Conservation (phyloP, 2,888 invertebrate genomes). For the Hyppa rectilinea region DNA sequence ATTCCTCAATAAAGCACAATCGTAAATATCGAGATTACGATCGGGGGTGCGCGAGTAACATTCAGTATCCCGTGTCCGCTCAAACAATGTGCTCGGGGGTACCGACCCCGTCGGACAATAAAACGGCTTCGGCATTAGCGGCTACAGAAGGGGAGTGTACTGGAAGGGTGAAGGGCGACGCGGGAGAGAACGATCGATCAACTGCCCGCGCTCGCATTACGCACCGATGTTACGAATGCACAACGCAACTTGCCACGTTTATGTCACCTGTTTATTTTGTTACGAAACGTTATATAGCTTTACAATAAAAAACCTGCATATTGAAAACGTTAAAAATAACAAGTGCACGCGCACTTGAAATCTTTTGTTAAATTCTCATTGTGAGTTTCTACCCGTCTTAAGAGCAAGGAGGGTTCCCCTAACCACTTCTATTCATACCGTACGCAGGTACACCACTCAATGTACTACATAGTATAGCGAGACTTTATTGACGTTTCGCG, state of each 20-base stretch:
- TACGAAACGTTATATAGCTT: slow-evolving; percentile 4
- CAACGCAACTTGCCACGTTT: slow-evolving; percentile 18
- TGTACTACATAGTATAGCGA: slow-evolving; percentile 24
- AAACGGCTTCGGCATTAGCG: slow-evolving; percentile 50
- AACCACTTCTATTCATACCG: slow-evolving; percentile 35
- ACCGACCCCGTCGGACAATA: slow-evolving; percentile 46
- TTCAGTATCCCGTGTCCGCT: slow-evolving; percentile 47
- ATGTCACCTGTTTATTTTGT: slow-evolving; percentile 36
- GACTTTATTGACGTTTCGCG: slow-evolving; percentile 48
- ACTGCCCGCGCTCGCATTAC: slow-evolving; percentile 38
- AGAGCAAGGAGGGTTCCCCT: slow-evolving; percentile 49
- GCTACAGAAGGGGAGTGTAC: slow-evolving; percentile 50
- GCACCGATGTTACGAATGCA: slow-evolving; percentile 17
- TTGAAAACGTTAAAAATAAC: slow-evolving; percentile 35
- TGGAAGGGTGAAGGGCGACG: slow-evolving; percentile 53
- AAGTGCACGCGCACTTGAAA: slow-evolving; percentile 20
- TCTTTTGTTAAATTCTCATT: slow-evolving; percentile 39
- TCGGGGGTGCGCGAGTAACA: slow-evolving; percentile 5
- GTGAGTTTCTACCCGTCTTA: slow-evolving; percentile 1
- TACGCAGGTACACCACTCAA: slow-evolving; percentile 22
- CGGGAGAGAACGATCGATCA: slow-evolving; percentile 57
- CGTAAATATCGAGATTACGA: slow-evolving; percentile 14
- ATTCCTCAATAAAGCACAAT: neutral
- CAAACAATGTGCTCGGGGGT: slow-evolving; percentile 39
- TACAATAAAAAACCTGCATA: slow-evolving; percentile 34